A percentile compares a stretch with the other conserved stretches of the same genome.
These are phyloP conservation scores for Hypena proboscidalis DNA, from an alignment of 2,888 invertebrate genomes.

Conservation along the genomic window DNA sequence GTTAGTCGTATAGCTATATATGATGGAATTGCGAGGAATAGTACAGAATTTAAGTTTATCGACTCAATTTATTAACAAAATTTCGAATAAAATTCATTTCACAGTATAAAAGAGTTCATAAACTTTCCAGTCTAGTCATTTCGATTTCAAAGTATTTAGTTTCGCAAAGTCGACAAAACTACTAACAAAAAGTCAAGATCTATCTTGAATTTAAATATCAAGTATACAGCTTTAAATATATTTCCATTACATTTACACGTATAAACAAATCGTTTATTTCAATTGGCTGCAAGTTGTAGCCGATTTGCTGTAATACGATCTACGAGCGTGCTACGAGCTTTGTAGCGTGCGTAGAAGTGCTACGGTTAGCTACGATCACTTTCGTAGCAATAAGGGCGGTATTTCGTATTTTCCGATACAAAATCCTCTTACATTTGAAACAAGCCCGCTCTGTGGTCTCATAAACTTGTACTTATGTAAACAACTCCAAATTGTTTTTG, in stretches of 20 bases:
- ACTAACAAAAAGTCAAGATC: no score
- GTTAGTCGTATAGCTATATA: not conserved
- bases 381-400: slow-evolving; percentile 12
- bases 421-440: slow-evolving; percentile 7
- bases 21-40: not conserved
- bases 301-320: slow-evolving; percentile 1
- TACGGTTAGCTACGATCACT: slow-evolving; percentile 34
- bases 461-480: slow-evolving; percentile 23
- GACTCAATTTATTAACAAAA: no score
- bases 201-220: no score
- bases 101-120: no score
- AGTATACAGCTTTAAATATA: no score
- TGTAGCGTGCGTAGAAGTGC: slow-evolving; percentile 31
- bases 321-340: slow-evolving; percentile 31
- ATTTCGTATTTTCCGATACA: slow-evolving; percentile 18
- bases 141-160: no score
- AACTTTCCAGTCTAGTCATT: no score
- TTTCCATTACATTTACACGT: no score
- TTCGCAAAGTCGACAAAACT: no score
- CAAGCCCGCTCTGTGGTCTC: slow-evolving; percentile 25
- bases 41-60: no score
- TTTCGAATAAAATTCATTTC: no score
- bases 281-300: slow-evolving; percentile 2
- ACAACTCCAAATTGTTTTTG: slow-evolving; percentile 19
- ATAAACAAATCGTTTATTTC: no score